Evolutionary conservation across 2,888 invertebrate genomes (phyloP), one percentile per base, ranked within the genome.

Genomic region (Yponomeuta malinellus): DNA sequence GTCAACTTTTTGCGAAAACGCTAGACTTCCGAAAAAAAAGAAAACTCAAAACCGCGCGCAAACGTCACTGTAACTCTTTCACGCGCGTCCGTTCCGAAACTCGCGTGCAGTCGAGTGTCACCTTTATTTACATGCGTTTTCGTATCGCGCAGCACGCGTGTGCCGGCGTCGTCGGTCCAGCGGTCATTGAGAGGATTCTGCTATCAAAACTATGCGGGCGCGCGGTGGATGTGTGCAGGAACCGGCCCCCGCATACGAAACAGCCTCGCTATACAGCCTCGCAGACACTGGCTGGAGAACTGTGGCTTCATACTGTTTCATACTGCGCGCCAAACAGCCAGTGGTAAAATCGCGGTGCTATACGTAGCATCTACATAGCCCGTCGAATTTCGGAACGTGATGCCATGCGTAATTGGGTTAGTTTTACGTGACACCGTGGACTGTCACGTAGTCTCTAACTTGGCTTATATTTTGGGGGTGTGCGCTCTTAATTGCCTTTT

Each of bases 81-180:
- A 83, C 85, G 84, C 86, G 83, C 82, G 78, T 81, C 6, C 79
- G 82, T 78, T 79, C 82, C 78, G 81, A 79, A 78, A 81, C 86
- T 82, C 83, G 80, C 80, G 81, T 75, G 76, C 4, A 4, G 12
- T 78, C 81, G 82, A 82, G 80, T 79, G 78, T 78, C 79, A 81
- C 68, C 33, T n/a, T 77, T 86, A 86, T 88, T 87, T 85, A 86
- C 86, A 88, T 88, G 87, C 87, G 85, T 88, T 88, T 86, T 81
- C 83, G 83, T 63, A 78, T 73, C 76, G 78, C 81, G 81, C 78
- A 77, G 80, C 80, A 89, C 93, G 93, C 93, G 93, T 93, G 93
- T 93, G 93, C 85, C 90, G 88, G 83, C 90, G 86, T 89, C 88
- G 90, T 92, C 93, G 93, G 93, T 93, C 93, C 93, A 93, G 93